phyloP scores from a whole-genome alignment of 2,113 vertebrate species.

The Aplodontia rufa region DNA sequence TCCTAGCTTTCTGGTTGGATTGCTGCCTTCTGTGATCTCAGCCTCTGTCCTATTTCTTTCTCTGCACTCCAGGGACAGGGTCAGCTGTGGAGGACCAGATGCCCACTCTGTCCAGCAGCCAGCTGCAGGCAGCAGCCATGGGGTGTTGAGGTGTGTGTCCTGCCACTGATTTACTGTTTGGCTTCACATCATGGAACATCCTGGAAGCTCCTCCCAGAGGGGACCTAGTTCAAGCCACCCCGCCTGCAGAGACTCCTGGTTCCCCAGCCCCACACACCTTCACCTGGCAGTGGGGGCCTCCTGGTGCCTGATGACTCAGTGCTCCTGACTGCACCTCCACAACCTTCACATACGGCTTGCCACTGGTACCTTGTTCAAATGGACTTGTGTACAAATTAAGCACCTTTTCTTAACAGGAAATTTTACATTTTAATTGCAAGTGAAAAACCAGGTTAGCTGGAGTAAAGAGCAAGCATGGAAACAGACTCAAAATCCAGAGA shows the following conservation, averaged over 20 bases:
- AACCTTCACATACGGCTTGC: fast-evolving
- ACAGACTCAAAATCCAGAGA: background rate
- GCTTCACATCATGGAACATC: fast-evolving
- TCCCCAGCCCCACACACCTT: fast-evolving
- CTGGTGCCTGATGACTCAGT: fast-evolving
- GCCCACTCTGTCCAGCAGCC: background rate
- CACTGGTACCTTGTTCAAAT: background rate
- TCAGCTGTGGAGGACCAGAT: background rate
- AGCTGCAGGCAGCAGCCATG: background rate
- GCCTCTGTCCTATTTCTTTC: background rate
- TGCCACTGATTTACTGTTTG: background rate
- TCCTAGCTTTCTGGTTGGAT: background rate
- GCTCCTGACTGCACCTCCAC: fast-evolving
- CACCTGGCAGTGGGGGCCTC: background rate
- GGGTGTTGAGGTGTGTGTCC: slow-evolving; percentile 45
- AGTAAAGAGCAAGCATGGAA: background rate
- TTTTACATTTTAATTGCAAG: background rate
- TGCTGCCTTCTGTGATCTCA: background rate
- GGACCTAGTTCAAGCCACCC: too few relatives aligned
- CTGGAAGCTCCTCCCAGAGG: too few relatives aligned
- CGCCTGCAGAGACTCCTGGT: fast-evolving
- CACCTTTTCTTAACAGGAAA: background rate
- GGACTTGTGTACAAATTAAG: background rate
- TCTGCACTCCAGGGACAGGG: slow-evolving; percentile 27
- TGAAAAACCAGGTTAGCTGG: background rate